phyloP scores from a whole-genome alignment of 2,888 invertebrate genomes.

The Erpobdella octoculata region DNA sequence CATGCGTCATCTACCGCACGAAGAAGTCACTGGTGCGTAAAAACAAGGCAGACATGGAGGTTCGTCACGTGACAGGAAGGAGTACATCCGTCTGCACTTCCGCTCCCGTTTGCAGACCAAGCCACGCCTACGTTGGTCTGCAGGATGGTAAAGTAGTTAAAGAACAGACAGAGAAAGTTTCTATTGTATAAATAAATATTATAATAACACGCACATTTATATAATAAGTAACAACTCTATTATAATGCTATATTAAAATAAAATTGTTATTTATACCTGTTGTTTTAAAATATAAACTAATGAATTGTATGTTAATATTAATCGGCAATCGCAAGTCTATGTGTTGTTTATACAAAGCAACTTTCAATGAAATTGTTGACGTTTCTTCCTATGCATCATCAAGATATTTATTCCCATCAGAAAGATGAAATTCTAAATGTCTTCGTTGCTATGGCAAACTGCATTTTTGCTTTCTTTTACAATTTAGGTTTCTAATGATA shows the following conservation, averaged over 20 bases:
- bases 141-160: constrained; percentile 29
- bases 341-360: no score
- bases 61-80: constrained; percentile 33
- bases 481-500: no score
- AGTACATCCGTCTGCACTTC: neutral
- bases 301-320: no score
- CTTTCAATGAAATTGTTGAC: no score
- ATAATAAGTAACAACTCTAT: no score
- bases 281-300: neutral
- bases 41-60: constrained; percentile 36
- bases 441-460: no score
- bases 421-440: neutral
- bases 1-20: constrained; percentile 36
- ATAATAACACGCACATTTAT: neutral
- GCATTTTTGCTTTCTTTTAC: no score
- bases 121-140: neutral
- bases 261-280: neutral
- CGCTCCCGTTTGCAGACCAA: constrained; percentile 11
- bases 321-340: no score
- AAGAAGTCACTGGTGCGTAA: constrained; percentile 32
- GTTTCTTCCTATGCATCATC: no score
- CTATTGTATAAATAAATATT: constrained; percentile 35
- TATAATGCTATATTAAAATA: neutral
- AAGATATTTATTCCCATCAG: neutral
- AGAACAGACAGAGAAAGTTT: constrained; percentile 38